A percentile compares a stretch with the other conserved stretches of the same genome.
Conservation (phyloP, 2,113 vertebrate genomes). For the Phalacrocorax brasilianus region DNA sequence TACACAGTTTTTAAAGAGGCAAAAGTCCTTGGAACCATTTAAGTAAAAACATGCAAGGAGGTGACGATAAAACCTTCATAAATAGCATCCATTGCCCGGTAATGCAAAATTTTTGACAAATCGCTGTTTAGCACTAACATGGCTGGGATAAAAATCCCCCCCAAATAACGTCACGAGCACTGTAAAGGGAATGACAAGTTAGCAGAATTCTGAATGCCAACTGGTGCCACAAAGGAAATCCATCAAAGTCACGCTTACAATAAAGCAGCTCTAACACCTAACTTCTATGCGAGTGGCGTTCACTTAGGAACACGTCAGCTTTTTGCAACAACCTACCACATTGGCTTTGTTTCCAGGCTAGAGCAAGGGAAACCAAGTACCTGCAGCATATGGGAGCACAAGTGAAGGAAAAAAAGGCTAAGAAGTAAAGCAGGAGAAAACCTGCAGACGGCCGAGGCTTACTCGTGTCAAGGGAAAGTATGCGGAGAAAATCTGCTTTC, state of each 20-base stretch:
- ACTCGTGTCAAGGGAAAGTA: not conserved
- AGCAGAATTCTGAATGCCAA: conserved; percentile 29
- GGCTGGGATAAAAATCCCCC: not conserved
- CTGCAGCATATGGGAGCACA: not conserved
- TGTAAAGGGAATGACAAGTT: not conserved
- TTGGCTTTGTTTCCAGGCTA: not conserved
- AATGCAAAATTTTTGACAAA: not conserved
- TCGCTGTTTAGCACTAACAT: not conserved
- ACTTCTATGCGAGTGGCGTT: not conserved
- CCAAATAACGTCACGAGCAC: not conserved
- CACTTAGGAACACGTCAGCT: not conserved
- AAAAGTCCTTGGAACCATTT: conserved; percentile 15
- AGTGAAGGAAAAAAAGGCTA: not conserved
- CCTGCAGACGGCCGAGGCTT: not conserved
- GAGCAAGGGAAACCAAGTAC: not conserved
- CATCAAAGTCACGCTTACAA: not conserved
- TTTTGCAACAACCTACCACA: not conserved
- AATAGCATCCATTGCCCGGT: not conserved
- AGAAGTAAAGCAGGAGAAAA: not conserved
- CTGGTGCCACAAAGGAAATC: conserved; percentile 21
- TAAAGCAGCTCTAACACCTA: not conserved
- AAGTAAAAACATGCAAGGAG: conserved; percentile 14
- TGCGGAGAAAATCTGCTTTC: not conserved
- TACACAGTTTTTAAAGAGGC: conserved; percentile 11
- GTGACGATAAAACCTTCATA: conserved; percentile 13